A percentile compares a stretch with the other conserved stretches of the same genome.
These are phyloP conservation scores for Liodrosophila aerea DNA, from an alignment of 2,888 invertebrate species.

Conservation along the genomic window DNA sequence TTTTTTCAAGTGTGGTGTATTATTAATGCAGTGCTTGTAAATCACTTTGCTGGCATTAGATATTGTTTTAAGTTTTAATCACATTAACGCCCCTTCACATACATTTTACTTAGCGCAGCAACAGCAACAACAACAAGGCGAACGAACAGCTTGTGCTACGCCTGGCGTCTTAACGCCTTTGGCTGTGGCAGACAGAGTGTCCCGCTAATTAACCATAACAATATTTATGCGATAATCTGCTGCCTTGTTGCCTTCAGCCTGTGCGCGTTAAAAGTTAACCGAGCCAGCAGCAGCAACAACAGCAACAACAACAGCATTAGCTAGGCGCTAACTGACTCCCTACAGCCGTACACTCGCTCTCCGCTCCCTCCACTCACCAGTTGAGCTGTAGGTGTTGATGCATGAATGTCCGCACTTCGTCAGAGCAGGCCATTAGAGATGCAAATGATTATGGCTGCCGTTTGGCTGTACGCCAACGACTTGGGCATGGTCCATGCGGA, in stretches of 20 bases:
- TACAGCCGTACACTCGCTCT: constrained; percentile 6
- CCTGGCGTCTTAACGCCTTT: constrained; percentile 35
- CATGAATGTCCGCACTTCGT: constrained; percentile 52
- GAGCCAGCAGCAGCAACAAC: constrained; percentile 27
- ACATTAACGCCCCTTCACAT: constrained; percentile 60
- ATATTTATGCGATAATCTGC: constrained; percentile 72
- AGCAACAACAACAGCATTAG: constrained; percentile 11
- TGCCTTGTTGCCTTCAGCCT: constrained; percentile 3
- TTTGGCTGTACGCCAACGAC: constrained; percentile 41
- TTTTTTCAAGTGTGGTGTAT: no score
- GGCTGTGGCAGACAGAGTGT: constrained; percentile 55
- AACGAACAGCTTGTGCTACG: constrained; percentile 20
- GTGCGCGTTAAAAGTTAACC: constrained; percentile 65
- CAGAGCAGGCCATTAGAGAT: constrained; percentile 63
- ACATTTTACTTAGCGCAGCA: constrained; percentile 59
- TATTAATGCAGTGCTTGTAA: constrained; percentile 5
- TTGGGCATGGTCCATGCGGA: not conserved
- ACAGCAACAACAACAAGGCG: constrained; percentile 3
- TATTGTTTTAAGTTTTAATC: constrained; percentile 58
- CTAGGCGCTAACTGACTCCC: constrained; percentile 33
- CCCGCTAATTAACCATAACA: constrained; percentile 77
- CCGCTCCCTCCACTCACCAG: not conserved
- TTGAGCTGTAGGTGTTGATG: constrained; percentile 51
- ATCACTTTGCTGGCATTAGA: constrained; percentile 48
- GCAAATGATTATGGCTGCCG: constrained; percentile 70